phyloP scores from a whole-genome alignment of 1,140 invertebrate species.

The Drosophila pectinifera region DNA sequence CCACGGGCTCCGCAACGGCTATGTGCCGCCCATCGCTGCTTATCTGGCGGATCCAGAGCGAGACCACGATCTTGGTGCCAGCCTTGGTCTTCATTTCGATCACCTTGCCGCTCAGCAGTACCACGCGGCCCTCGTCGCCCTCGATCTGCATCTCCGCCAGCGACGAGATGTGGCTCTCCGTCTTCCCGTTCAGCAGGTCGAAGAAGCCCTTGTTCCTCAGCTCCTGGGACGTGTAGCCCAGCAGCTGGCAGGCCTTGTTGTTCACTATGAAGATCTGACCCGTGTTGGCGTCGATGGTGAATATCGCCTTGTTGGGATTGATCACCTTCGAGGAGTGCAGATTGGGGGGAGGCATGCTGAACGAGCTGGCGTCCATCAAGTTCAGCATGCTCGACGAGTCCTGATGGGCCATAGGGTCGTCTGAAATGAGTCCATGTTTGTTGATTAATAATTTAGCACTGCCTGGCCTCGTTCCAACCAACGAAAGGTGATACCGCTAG shows the following conservation, averaged over 20 bases:
- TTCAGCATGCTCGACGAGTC: slow-evolving; percentile 35
- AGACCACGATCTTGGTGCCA: slow-evolving; percentile 87
- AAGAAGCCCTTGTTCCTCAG: slow-evolving; percentile 86
- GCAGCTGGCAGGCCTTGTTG: slow-evolving; percentile 87
- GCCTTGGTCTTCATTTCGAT: slow-evolving; percentile 87
- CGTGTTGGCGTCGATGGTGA: slow-evolving; percentile 86
- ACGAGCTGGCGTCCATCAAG: slow-evolving; percentile 42
- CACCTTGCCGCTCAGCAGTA: slow-evolving; percentile 88
- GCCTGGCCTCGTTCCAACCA: neutral
- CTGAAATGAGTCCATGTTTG: slow-evolving; percentile 18
- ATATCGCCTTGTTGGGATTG: slow-evolving; percentile 87
- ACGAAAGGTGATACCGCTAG: slow-evolving; percentile 3
- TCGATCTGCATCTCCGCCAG: slow-evolving; percentile 87
- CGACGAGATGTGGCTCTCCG: slow-evolving; percentile 86
- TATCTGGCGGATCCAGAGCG: slow-evolving; percentile 88
- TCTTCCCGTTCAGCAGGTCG: slow-evolving; percentile 86
- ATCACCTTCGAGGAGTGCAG: slow-evolving; percentile 76
- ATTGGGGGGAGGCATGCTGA: slow-evolving; percentile 50
- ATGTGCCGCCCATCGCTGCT: slow-evolving; percentile 87
- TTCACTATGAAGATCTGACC: slow-evolving; percentile 89
- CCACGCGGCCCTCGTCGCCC: slow-evolving; percentile 87
- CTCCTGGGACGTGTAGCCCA: slow-evolving; percentile 87
- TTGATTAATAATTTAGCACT: slow-evolving; percentile 16
- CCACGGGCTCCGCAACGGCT: slow-evolving; percentile 88
- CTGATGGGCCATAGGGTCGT: slow-evolving; percentile 29